Percentiles rank a stretch among this genome's conserved stretches.
Evolutionary conservation across 2,888 invertebrate species (phyloP).

Genomic region (Clivina fossor): DNA sequence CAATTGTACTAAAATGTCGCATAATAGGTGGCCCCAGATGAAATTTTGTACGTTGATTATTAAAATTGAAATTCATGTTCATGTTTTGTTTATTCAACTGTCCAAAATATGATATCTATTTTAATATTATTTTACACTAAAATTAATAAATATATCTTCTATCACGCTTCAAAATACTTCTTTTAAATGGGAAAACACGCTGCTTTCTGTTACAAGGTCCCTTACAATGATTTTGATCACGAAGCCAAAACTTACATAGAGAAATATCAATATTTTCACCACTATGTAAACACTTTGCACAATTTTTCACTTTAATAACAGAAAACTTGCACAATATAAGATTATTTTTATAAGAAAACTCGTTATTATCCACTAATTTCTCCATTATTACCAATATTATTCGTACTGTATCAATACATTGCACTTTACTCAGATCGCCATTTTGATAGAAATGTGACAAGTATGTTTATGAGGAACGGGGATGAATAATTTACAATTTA

Average conservation of each 20-base stretch:
- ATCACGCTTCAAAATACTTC: slow-evolving; percentile 1
- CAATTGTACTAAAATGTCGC: slow-evolving; percentile 31
- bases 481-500: slow-evolving; percentile 1
- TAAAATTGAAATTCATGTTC: slow-evolving; percentile 28
- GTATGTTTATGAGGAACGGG: slow-evolving; percentile 12
- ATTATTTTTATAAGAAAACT: slow-evolving; percentile 20
- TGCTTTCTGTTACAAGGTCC: slow-evolving; percentile 20
- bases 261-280: slow-evolving; percentile 25
- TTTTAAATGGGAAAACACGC: slow-evolving; percentile 11
- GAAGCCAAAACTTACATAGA: slow-evolving; percentile 16
- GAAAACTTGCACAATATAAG: slow-evolving; percentile 18
- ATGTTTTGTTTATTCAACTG: slow-evolving; percentile 12
- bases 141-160: slow-evolving; percentile 21
- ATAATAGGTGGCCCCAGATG: slow-evolving; percentile 16
- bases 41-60: slow-evolving; percentile 19
- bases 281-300: slow-evolving; percentile 13
- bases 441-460: slow-evolving; percentile 21
- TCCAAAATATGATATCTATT: too few relatives aligned
- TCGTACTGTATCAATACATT: slow-evolving; percentile 16
- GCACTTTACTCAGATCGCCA: slow-evolving; percentile 21
- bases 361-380: slow-evolving; percentile 25
- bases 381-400: slow-evolving; percentile 30
- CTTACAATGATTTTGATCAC: slow-evolving; percentile 14
- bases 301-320: slow-evolving; percentile 23
- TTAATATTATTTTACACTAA: slow-evolving; percentile 12